A percentile compares a stretch with the other conserved stretches of the same genome.
Conservation (phyloP, 2,113 vertebrate genomes). For the Cisticola juncidis region DNA sequence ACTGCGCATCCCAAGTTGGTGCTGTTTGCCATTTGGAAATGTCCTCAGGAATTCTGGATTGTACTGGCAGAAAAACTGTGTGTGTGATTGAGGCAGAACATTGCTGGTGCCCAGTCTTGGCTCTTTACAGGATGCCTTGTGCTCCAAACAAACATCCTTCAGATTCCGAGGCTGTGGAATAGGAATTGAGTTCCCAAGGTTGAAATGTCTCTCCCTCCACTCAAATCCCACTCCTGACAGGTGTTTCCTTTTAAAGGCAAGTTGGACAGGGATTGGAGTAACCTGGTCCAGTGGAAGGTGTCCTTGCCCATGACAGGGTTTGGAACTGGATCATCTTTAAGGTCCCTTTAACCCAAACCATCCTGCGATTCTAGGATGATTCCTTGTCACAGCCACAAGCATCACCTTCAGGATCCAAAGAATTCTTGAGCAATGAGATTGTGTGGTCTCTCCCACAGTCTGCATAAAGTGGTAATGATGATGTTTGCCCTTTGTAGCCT, state of each 20-base stretch:
- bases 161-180: not conserved
- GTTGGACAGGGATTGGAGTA: not conserved
- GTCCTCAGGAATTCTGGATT: not conserved
- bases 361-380: not conserved
- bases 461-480: not conserved
- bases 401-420: not conserved
- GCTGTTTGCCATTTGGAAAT: slow-evolving; percentile 29
- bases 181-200: not conserved
- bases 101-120: not conserved
- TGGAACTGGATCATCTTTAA: not conserved
- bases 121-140: not conserved
- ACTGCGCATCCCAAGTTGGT: not conserved
- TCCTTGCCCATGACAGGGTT: not conserved
- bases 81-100: not conserved
- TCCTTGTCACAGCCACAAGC: not conserved
- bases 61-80: not conserved
- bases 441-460: not conserved
- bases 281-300: no score
- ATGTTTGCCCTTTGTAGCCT: not conserved
- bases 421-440: not conserved
- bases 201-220: not conserved
- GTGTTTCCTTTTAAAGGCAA: not conserved
- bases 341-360: not conserved
- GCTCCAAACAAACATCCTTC: not conserved
- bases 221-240: not conserved